These are phyloP conservation scores for Peromyscus polionotus DNA, from an alignment of 2,113 vertebrate genomes.

Conservation along the genomic window DNA sequence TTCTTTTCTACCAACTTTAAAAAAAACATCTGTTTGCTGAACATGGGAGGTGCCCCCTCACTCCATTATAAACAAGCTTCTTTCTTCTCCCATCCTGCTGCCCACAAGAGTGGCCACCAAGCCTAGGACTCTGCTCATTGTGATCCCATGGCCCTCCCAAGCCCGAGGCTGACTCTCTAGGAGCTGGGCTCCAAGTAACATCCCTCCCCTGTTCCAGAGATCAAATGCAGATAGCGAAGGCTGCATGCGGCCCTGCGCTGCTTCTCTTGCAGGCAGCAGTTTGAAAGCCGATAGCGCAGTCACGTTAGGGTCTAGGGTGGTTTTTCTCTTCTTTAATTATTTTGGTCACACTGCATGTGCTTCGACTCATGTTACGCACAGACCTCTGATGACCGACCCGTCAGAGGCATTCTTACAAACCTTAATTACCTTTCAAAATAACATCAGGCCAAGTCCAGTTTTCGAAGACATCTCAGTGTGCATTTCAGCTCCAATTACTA, in stretches of 20 bases:
- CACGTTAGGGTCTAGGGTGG: not conserved
- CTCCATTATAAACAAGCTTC: no score
- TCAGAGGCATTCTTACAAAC: not conserved
- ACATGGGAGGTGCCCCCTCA: rapidly evolving
- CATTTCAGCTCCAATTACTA: constrained; percentile 64
- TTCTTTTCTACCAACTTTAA: not conserved
- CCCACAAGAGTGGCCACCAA: not conserved
- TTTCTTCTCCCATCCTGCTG: not conserved
- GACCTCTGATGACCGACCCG: not conserved
- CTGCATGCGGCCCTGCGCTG: rapidly evolving
- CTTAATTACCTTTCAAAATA: constrained; percentile 33
- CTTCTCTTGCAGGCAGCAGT: not conserved
- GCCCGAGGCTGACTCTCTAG: no score
- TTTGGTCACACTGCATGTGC: constrained; percentile 69
- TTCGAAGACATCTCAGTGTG: not conserved
- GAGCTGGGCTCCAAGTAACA: not conserved
- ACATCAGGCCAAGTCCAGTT: not conserved
- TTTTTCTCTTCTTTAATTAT: constrained; percentile 70
- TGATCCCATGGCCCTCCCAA: not conserved
- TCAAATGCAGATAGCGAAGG: not conserved
- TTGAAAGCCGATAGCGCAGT: not conserved
- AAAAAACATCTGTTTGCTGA: not conserved
- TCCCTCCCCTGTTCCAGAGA: rapidly evolving
- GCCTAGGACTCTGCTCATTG: no score
- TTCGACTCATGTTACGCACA: constrained; percentile 58